phyloP scores from a whole-genome alignment of 2,888 invertebrate species.

The Netelia virgata region DNA sequence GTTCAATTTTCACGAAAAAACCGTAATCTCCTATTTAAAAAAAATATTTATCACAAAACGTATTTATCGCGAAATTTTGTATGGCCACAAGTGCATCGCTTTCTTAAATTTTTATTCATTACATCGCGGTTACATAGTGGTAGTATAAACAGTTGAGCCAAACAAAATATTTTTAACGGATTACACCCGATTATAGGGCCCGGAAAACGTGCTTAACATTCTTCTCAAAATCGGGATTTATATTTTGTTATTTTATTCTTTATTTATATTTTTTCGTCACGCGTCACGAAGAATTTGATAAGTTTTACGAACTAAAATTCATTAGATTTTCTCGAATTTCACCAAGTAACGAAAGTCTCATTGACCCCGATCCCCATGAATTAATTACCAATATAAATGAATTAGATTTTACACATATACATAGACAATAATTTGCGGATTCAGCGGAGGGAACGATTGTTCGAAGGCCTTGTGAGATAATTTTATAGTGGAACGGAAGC shows the following conservation, averaged over 20 bases:
- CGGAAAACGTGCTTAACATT: too few relatives aligned
- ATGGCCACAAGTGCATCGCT: too few relatives aligned
- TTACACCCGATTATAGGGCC: too few relatives aligned
- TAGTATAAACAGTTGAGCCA: too few relatives aligned
- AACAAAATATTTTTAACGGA: too few relatives aligned
- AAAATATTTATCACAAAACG: too few relatives aligned
- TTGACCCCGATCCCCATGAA: neutral
- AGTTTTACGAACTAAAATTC: neutral
- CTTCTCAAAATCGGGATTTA: neutral
- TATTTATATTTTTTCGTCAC: neutral
- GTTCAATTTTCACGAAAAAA: too few relatives aligned
- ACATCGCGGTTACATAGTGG: too few relatives aligned
- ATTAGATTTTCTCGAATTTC: slow-evolving; percentile 9
- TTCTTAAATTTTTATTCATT: too few relatives aligned
- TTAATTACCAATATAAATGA: slow-evolving; percentile 22
- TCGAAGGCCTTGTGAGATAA: slow-evolving; percentile 62
- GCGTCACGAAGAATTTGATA: neutral
- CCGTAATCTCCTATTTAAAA: too few relatives aligned
- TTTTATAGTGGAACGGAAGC: slow-evolving; percentile 60
- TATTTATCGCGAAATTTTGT: too few relatives aligned
- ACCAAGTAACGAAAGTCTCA: neutral
- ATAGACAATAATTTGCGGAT: slow-evolving; percentile 35
- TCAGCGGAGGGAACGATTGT: slow-evolving; percentile 51
- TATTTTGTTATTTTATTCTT: neutral
- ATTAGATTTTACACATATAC: neutral